These are phyloP conservation scores for Zaprionus vittiger DNA, from an alignment of 1,140 invertebrate species.

Conservation along the genomic window DNA sequence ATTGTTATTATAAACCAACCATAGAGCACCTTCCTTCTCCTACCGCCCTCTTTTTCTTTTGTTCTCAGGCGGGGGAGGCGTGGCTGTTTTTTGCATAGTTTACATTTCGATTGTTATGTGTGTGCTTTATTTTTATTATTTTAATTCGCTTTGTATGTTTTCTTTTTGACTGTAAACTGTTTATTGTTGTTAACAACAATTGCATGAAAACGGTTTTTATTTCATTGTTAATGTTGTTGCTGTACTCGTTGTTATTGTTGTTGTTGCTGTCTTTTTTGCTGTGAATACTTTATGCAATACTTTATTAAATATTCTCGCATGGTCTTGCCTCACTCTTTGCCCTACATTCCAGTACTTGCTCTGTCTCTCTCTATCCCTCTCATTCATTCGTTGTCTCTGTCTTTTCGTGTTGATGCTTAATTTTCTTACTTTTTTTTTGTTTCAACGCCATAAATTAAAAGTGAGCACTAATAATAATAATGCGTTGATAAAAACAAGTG, in stretches of 20 bases:
- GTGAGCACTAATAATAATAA: constrained; percentile 63
- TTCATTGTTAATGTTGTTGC: constrained; percentile 3
- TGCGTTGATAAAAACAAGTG: constrained; percentile 64
- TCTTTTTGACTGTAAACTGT: constrained; percentile 28
- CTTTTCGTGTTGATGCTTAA: constrained; percentile 36
- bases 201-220: constrained; percentile 17
- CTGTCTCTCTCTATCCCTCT: constrained; percentile 3
- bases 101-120: constrained; percentile 27
- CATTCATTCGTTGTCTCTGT: not conserved
- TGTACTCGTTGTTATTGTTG: not conserved
- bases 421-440: constrained; percentile 9
- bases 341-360: not conserved
- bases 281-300: constrained; percentile 16
- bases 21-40: not conserved
- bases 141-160: constrained; percentile 6
- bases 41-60: constrained; percentile 30
- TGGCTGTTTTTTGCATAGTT: constrained; percentile 33
- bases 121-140: constrained; percentile 19
- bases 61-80: constrained; percentile 2
- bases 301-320: constrained; percentile 17
- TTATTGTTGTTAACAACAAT: constrained; percentile 68
- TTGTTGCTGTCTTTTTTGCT: not conserved
- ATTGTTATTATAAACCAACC: not conserved
- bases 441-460: constrained; percentile 57
- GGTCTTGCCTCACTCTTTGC: not conserved